These are phyloP conservation scores for Apocheima hispidaria DNA, from an alignment of 2,888 invertebrate genomes.

Conservation along the genomic window DNA sequence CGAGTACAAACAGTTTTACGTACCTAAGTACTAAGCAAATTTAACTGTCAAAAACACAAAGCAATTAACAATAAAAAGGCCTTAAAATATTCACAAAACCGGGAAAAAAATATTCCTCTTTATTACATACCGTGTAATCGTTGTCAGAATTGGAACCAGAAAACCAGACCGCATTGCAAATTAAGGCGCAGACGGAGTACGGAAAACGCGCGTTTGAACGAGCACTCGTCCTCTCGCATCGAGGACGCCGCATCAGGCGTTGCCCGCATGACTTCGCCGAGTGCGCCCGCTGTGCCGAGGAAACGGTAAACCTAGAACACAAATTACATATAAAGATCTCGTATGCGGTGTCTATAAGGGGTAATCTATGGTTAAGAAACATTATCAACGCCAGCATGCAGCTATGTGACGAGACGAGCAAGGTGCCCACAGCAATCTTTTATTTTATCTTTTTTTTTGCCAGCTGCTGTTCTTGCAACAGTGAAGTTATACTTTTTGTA, in stretches of 20 bases:
- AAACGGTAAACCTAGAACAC: constrained; percentile 66
- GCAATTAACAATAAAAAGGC: neutral
- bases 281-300: constrained; percentile 73
- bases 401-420: too few relatives aligned
- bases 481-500: too few relatives aligned
- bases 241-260: constrained; percentile 63
- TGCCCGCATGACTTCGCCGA: constrained; percentile 74
- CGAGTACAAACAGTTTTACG: neutral
- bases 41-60: neutral
- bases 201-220: constrained; percentile 77
- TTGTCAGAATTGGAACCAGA: constrained; percentile 71
- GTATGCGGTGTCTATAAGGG: too few relatives aligned
- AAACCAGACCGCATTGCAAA: constrained; percentile 73
- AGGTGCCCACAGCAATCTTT: too few relatives aligned
- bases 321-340: neutral
- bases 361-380: too few relatives aligned
- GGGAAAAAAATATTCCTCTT: neutral
- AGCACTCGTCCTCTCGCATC: constrained; percentile 68
- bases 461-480: too few relatives aligned
- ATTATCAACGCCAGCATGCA: too few relatives aligned
- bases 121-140: neutral
- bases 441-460: too few relatives aligned
- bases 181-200: constrained; percentile 75
- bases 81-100: neutral
- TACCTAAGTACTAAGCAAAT: neutral